Base-by-base conservation (phyloP, 2,797 vertebrate genomes). In the Loriculus beryllinus region DNA sequence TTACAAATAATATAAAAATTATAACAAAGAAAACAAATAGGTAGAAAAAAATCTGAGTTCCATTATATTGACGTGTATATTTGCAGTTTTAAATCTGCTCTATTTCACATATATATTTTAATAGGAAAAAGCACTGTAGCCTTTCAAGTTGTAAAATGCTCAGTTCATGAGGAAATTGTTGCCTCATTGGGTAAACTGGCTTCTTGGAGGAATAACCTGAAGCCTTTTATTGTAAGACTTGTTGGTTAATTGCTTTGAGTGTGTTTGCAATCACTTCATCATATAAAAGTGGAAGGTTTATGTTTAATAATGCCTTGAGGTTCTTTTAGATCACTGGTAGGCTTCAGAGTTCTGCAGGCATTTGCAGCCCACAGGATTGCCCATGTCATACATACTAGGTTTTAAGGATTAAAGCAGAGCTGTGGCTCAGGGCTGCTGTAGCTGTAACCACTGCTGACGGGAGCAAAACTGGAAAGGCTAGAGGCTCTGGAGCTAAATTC, bases 251-350 rank as follows among this genome's bases (percentile, higher is more conserved):
- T 47, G 31, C 35, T 69, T 42, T 39, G 65, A 49, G 23, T 63
- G 21, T 62, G 29, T 91, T 84, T 87, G 42, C n/a, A 77, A 31
- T 69, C 4, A 1, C 42, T 79, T 12, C 29, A 42, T 87, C 42
- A 6, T 17, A 31, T 42, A 21, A 71, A 89, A 77, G 15, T 6
- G 4, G 5, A 4, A 4, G 3, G 2, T 9, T 12, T 35, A 21
- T 65, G 23, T 82, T 84, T 71, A 82, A 31, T 89, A 88, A 82
- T 76, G 39, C 35, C 21, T 74, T 87, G 71, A 62, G 59, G 13
- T 43, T 72, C 48, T 83, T 88, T 88, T 47, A 35, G 6, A 9
- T 49, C 5, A 2, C 5, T 45, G 70, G 35, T 76, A 65, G 54
- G 69, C 26, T 35, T 54, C 70, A 71, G 76, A 74, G 63, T 82